phyloP scores from a whole-genome alignment of 2,888 invertebrate species.

The Odiellus spinosus region DNA sequence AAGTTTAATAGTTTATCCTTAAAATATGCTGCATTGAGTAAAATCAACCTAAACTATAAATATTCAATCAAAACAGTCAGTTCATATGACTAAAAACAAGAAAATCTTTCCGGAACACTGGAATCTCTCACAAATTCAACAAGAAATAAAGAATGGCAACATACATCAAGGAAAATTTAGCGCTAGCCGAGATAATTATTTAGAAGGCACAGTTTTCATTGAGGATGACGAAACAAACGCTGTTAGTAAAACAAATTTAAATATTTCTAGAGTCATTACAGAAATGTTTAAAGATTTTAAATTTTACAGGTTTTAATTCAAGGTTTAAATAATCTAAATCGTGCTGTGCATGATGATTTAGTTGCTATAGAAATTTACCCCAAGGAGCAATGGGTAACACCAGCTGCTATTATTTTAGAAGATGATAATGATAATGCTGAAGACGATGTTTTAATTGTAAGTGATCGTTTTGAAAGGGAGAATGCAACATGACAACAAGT shows the following conservation, averaged over 20 bases:
- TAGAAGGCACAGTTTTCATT: conserved; percentile 62
- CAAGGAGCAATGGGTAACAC: conserved; percentile 73
- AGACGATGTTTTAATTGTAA: conserved; percentile 39
- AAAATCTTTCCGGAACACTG: conserved; percentile 72
- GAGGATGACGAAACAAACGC: conserved; percentile 44
- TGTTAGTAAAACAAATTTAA: not conserved
- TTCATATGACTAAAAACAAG: conserved; percentile 32
- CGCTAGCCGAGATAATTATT: conserved; percentile 80
- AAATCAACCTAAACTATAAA: not conserved
- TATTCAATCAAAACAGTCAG: conserved; percentile 9
- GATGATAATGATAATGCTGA: conserved; percentile 27
- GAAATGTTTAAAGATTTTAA: no score
- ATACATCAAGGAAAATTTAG: conserved; percentile 51
- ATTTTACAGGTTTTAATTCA: conserved; percentile 49
- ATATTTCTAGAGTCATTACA: no score
- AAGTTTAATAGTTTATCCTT: conserved; percentile 6
- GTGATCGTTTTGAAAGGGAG: no score
- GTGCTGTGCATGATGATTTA: conserved; percentile 84
- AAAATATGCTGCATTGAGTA: not conserved
- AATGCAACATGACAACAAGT: no score
- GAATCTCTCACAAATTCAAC: conserved; percentile 54
- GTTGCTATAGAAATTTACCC: conserved; percentile 82
- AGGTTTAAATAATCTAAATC: conserved; percentile 69
- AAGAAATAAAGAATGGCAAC: conserved; percentile 58
- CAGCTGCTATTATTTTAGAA: conserved; percentile 47